These are phyloP conservation scores for Lymantria monacha DNA, from an alignment of 2,888 invertebrate genomes.

Conservation along the genomic window DNA sequence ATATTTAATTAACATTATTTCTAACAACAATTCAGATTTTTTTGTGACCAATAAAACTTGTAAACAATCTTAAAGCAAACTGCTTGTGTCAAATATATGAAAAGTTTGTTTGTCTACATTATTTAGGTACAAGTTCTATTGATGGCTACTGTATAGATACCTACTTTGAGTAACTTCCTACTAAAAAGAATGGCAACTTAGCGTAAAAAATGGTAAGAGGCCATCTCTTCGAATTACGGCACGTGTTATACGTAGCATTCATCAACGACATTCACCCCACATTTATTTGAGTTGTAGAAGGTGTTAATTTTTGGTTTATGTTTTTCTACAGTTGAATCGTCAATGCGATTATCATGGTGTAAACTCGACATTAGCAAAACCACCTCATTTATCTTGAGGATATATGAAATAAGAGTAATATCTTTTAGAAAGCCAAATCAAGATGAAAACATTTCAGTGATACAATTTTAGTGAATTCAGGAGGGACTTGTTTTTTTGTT, in stretches of 20 bases:
- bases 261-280: background rate
- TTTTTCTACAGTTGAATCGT: background rate
- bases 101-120: too few species aligned
- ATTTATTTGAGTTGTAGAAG: too few species aligned
- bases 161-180: too few species aligned
- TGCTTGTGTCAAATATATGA: too few species aligned
- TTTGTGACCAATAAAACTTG: too few species aligned
- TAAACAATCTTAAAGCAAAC: too few species aligned
- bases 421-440: too few species aligned
- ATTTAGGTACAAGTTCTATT: too few species aligned
- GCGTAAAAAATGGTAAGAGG: background rate
- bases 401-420: background rate
- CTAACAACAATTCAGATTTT: background rate
- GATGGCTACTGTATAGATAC: too few species aligned
- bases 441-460: too few species aligned
- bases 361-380: background rate
- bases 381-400: background rate
- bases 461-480: background rate
- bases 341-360: background rate
- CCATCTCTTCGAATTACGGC: background rate
- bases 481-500: slow-evolving; percentile 5
- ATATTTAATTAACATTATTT: background rate
- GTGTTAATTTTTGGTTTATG: background rate
- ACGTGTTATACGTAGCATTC: background rate
- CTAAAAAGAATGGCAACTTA: too few species aligned